Conservation (phyloP, 2,797 vertebrate genomes). For the Eurystomus glaucurus region DNA sequence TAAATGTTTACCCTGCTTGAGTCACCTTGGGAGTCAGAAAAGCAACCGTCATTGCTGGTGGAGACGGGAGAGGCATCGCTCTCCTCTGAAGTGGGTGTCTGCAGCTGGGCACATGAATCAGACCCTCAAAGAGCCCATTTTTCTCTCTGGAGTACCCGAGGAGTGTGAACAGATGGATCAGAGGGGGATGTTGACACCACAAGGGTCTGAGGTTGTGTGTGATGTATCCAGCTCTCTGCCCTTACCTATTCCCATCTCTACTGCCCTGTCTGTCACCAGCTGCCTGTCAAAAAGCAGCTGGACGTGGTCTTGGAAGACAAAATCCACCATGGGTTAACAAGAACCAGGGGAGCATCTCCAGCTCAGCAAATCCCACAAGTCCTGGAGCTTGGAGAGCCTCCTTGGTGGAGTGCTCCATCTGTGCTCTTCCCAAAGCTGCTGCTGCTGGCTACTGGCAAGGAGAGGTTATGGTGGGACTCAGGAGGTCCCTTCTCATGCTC, state of each 20-base stretch:
- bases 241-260: neutral
- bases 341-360: neutral
- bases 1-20: neutral
- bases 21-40: neutral
- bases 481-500: no score
- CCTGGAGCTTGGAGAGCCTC: neutral
- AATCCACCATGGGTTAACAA: neutral
- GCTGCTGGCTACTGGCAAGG: neutral
- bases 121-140: neutral
- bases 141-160: neutral
- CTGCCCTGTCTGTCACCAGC: neutral
- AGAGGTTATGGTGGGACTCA: neutral
- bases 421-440: neutral
- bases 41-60: neutral
- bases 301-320: neutral
- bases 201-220: neutral
- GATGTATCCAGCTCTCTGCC: neutral
- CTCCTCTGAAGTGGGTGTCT: neutral
- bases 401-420: neutral
- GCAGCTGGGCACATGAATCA: neutral
- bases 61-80: neutral
- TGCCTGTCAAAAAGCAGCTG: neutral
- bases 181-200: neutral
- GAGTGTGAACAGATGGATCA: neutral
- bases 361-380: neutral